These are phyloP conservation scores for Andinoacara biseriatus DNA, from an alignment of 2,113 vertebrate species.

Conservation along the genomic window DNA sequence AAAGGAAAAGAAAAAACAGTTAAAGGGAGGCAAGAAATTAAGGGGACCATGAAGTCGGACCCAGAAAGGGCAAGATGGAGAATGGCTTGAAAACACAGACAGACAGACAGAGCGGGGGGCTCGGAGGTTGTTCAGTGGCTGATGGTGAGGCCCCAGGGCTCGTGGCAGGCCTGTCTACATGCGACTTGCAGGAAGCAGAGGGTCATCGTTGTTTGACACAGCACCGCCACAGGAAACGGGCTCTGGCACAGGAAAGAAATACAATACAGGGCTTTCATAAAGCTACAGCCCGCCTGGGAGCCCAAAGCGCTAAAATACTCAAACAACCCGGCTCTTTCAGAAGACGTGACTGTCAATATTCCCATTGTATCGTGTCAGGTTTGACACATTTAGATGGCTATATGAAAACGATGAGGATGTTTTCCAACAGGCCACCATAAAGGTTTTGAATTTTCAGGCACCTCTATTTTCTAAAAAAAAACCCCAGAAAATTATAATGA, in stretches of 20 bases:
- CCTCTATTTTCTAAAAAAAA: neutral
- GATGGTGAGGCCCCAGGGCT: slow-evolving; percentile 75
- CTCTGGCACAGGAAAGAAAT: slow-evolving; percentile 92
- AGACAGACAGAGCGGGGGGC: slow-evolving; percentile 1
- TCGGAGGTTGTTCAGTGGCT: slow-evolving; percentile 54
- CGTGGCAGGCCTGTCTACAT: slow-evolving; percentile 85
- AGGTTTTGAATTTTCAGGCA: neutral
- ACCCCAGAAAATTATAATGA: neutral
- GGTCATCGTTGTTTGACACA: slow-evolving; percentile 86
- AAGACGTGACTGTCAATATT: slow-evolving; percentile 68
- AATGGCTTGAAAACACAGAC: slow-evolving; percentile 17
- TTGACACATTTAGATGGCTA: slow-evolving; percentile 60
- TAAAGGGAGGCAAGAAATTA: neutral
- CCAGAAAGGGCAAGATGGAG: slow-evolving; percentile 7
- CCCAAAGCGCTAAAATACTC: slow-evolving; percentile 67
- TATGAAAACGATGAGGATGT: slow-evolving; percentile 46
- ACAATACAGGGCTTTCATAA: slow-evolving; percentile 84
- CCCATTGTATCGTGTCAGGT: slow-evolving; percentile 59
- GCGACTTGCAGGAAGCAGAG: slow-evolving; percentile 87
- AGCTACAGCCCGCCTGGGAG: slow-evolving; percentile 72
- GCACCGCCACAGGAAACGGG: slow-evolving; percentile 85
- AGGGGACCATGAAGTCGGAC: neutral
- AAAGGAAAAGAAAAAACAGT: neutral
- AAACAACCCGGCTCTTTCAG: slow-evolving; percentile 70
- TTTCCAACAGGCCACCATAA: neutral